These are phyloP conservation scores for Latrodectus elegans DNA, from an alignment of 2,888 invertebrate species.

Conservation along the genomic window DNA sequence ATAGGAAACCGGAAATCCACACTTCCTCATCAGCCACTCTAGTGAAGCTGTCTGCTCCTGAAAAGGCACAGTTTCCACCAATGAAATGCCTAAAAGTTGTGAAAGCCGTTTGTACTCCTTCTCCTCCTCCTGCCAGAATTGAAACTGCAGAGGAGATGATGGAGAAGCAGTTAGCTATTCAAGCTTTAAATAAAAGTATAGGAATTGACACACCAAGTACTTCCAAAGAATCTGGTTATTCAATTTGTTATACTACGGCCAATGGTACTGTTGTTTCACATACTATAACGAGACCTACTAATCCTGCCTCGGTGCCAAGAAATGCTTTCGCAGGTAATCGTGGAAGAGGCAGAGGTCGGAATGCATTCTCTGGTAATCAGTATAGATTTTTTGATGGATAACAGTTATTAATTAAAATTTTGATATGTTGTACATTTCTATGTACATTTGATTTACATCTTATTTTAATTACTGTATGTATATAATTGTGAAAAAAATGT, in stretches of 20 bases:
- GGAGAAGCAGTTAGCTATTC: constrained; percentile 63
- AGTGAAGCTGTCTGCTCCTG: constrained; percentile 30
- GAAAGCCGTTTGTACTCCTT: constrained; percentile 12
- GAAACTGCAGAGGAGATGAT: constrained; percentile 58
- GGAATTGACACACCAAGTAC: constrained; percentile 19
- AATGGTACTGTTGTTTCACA: constrained; percentile 49
- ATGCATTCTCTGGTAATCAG: neutral
- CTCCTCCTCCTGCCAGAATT: constrained; percentile 23
- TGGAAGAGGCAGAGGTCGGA: constrained; percentile 19
- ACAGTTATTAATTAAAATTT: too few relatives aligned
- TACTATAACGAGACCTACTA: constrained; percentile 32
- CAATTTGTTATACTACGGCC: constrained; percentile 58
- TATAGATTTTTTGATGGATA: constrained; percentile 2
- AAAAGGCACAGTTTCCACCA: neutral
- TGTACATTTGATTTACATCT: too few relatives aligned
- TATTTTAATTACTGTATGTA: too few relatives aligned
- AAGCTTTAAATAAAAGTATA: constrained; percentile 53
- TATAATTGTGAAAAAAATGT: too few relatives aligned
- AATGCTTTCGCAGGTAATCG: neutral
- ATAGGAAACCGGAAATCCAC: neutral
- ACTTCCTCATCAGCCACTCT: constrained; percentile 29
- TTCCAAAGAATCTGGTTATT: constrained; percentile 53
- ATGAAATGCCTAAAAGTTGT: constrained; percentile 43
- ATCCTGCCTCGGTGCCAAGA: neutral
- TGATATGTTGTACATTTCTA: too few relatives aligned